Evolutionary conservation across 1,140 invertebrate genomes (phyloP).

Genomic region (Schlechtendalia chinensis): DNA sequence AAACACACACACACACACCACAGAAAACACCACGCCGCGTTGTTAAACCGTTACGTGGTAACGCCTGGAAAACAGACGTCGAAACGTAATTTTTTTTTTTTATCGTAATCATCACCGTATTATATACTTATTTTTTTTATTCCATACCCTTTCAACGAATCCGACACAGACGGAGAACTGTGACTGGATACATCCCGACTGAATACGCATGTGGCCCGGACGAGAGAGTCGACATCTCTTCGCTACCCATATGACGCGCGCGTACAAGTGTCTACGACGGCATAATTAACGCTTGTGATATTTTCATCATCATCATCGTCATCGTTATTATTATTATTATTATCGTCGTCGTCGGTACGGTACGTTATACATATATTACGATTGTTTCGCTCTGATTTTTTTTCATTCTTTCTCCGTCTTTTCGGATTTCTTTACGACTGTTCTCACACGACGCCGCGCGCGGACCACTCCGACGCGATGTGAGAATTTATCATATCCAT

Average conservation of each 20-base stretch:
- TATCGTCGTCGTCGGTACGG: background rate
- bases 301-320: background rate
- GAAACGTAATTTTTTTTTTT: background rate
- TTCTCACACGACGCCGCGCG: background rate
- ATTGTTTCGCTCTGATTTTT: background rate
- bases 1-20: too few relatives aligned
- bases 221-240: background rate
- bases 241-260: constrained; percentile 12
- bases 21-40: too few relatives aligned
- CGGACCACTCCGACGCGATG: background rate
- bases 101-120: too few relatives aligned
- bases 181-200: too few relatives aligned
- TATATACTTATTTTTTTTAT: too few relatives aligned
- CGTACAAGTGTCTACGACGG: too few relatives aligned
- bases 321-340: background rate
- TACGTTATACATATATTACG: background rate
- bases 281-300: too few relatives aligned
- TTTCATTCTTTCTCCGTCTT: background rate
- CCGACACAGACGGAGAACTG: background rate
- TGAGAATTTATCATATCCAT: background rate
- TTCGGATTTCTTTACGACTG: background rate
- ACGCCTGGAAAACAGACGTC: background rate
- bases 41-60: too few relatives aligned
- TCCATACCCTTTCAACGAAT: too few relatives aligned
- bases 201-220: background rate